These are phyloP conservation scores for Vimba vimba DNA, from an alignment of 2,113 vertebrate genomes.

Conservation along the genomic window DNA sequence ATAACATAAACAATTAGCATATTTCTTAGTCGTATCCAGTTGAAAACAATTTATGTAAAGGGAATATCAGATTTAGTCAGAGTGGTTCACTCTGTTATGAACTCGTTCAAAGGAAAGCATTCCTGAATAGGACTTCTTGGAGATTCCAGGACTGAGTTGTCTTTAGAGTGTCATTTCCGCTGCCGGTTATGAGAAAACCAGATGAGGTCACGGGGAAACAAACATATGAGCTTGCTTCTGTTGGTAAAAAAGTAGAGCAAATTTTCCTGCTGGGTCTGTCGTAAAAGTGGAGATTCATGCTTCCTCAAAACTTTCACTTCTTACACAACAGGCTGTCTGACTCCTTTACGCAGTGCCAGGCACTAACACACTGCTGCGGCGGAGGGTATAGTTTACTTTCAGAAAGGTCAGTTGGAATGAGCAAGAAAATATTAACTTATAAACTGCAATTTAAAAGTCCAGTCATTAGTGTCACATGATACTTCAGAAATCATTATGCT, in stretches of 20 bases:
- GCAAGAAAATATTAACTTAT: no score
- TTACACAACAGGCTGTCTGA: slow-evolving; percentile 36
- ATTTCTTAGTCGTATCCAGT: background rate
- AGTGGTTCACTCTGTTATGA: background rate
- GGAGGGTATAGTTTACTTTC: background rate
- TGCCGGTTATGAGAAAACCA: background rate
- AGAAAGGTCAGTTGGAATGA: background rate
- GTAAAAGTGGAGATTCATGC: background rate
- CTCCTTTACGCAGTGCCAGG: slow-evolving; percentile 17
- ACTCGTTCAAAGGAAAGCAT: background rate
- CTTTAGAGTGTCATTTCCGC: slow-evolving; percentile 21
- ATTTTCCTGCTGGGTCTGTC: background rate
- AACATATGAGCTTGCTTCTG: background rate
- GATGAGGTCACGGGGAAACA: background rate
- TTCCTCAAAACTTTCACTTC: slow-evolving; percentile 46
- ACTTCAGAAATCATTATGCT: no score
- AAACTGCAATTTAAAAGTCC: no score
- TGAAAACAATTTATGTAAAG: background rate
- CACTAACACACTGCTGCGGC: background rate
- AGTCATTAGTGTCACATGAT: no score
- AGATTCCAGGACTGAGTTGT: background rate
- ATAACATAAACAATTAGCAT: background rate
- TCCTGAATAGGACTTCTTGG: no score
- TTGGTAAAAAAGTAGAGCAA: background rate
- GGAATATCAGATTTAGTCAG: background rate